Conservation (phyloP, 2,113 vertebrate species). For the Sprattus sprattus region DNA sequence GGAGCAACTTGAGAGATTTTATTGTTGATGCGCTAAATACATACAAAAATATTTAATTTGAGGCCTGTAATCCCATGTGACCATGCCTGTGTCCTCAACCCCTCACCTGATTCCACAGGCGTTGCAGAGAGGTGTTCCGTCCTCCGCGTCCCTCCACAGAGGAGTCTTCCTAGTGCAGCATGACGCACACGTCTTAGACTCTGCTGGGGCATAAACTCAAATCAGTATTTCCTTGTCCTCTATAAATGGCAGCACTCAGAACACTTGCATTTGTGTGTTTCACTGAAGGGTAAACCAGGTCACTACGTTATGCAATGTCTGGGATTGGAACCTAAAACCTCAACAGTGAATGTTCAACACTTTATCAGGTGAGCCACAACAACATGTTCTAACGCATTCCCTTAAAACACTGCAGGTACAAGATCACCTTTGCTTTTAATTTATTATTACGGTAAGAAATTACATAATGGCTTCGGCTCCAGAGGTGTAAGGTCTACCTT, state of each 20-base stretch:
- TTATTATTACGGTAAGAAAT: not conserved
- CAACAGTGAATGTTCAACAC: not conserved
- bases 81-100: not conserved
- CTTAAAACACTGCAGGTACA: not conserved
- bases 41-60: no score
- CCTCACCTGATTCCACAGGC: slow-evolving; percentile 88
- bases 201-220: slow-evolving; percentile 47
- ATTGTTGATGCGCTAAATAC: no score
- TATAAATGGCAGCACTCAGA: no score
- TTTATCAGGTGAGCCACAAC: not conserved
- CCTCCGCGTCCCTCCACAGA: slow-evolving; percentile 87
- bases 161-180: slow-evolving; percentile 85
- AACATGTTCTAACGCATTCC: not conserved
- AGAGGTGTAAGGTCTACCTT: not conserved
- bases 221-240: not conserved
- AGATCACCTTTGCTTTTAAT: not conserved
- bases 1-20: no score
- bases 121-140: slow-evolving; percentile 87
- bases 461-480: not conserved
- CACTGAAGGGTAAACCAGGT: not conserved
- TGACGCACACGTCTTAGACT: slow-evolving; percentile 78
- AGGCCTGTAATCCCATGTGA: no score
- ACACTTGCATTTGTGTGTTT: not conserved
- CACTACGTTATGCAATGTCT: not conserved
- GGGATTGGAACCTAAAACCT: not conserved